Evolutionary conservation across 1,140 invertebrate species (phyloP).

Genomic region (Eriosoma lanigerum): DNA sequence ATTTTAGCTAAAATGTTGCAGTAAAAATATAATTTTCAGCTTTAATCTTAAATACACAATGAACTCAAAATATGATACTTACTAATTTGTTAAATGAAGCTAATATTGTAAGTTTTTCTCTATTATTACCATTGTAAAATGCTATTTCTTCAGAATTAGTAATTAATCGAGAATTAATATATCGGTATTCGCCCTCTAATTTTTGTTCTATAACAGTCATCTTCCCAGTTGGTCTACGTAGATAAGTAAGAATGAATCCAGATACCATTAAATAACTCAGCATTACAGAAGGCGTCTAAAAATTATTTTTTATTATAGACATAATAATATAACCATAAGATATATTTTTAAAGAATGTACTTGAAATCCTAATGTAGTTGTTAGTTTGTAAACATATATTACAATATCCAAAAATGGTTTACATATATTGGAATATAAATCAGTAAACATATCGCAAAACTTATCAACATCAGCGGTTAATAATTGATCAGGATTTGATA

Average conservation of each 20-base stretch:
- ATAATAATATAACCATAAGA: neutral
- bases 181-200: conserved; percentile 95
- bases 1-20: too few species aligned
- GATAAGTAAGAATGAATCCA: conserved; percentile 75
- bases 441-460: conserved; percentile 92
- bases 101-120: conserved; percentile 85
- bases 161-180: conserved; percentile 93
- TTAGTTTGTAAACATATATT: conserved; percentile 89
- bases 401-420: conserved; percentile 94
- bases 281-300: conserved; percentile 81
- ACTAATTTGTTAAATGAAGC: conserved; percentile 89
- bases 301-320: conserved; percentile 52
- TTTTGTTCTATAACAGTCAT: conserved; percentile 94
- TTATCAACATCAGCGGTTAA: conserved; percentile 95
- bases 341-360: conserved; percentile 33
- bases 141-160: conserved; percentile 98
- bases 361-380: conserved; percentile 72
- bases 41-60: too few species aligned
- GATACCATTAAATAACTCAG: conserved; percentile 82
- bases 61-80: conserved; percentile 56
- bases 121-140: conserved; percentile 71
- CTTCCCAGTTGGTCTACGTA: conserved; percentile 81
- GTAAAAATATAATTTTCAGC: too few species aligned
- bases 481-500: conserved; percentile 92
- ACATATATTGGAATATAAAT: conserved; percentile 95